These are phyloP conservation scores for Unio delphinus DNA, from an alignment of 2,888 invertebrate genomes.

Conservation along the genomic window DNA sequence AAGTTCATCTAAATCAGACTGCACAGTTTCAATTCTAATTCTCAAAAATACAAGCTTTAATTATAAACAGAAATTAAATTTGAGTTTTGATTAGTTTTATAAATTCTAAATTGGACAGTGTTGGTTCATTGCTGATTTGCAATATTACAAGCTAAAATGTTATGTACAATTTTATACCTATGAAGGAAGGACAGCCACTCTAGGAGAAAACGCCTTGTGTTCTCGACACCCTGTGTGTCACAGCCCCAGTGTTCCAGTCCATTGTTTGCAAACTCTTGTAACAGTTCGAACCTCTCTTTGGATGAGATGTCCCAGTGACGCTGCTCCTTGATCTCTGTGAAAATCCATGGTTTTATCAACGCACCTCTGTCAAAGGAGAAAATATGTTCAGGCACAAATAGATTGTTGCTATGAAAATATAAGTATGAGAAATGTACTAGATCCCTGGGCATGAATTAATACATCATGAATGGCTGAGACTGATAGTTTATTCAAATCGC, in stretches of 20 bases:
- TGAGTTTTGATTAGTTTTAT: too few species aligned
- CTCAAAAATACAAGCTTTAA: too few species aligned
- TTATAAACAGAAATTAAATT: too few species aligned
- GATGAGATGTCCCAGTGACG: conserved; percentile 92
- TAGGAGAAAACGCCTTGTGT: conserved; percentile 85
- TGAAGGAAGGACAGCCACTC: conserved; percentile 73
- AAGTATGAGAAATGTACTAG: too few species aligned
- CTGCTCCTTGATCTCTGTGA: conserved; percentile 95
- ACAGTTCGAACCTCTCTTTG: conserved; percentile 89
- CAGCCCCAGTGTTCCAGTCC: conserved; percentile 99
- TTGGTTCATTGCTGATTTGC: background rate
- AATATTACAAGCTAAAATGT: background rate
- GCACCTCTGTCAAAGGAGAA: conserved; percentile 81
- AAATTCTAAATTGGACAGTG: background rate
- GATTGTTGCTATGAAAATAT: too few species aligned
- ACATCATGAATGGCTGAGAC: too few species aligned
- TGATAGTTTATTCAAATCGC: too few species aligned
- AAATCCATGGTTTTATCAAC: conserved; percentile 98
- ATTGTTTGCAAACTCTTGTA: conserved; percentile 90
- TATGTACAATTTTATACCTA: conserved; percentile 59
- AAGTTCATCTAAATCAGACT: too few species aligned
- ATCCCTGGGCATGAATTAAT: too few species aligned
- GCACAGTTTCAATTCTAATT: too few species aligned
- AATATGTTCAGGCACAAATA: too few species aligned
- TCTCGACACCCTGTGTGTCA: conserved; percentile 92